phyloP scores from a whole-genome alignment of 2,113 vertebrate species.

The Budorcas taxicolor region DNA sequence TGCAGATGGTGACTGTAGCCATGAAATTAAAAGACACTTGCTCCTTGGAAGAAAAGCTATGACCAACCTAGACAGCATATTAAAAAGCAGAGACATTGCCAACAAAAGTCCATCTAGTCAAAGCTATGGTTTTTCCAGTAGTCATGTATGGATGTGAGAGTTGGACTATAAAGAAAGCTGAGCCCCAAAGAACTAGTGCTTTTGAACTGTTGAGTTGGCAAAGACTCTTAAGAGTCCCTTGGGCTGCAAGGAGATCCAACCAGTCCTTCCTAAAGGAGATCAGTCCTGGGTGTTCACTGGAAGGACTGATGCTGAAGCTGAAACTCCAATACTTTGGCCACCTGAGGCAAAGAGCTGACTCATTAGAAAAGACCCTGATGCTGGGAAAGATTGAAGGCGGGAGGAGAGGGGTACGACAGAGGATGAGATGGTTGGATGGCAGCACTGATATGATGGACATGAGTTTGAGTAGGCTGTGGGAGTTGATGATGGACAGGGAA shows the following conservation, averaged over 20 bases:
- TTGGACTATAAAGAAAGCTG: neutral
- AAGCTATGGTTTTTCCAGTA: neutral
- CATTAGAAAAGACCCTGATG: neutral
- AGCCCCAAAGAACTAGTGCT: neutral
- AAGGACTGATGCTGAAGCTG: neutral
- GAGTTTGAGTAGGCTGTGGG: neutral
- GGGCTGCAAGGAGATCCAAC: neutral
- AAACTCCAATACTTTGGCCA: neutral
- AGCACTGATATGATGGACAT: neutral
- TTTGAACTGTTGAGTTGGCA: neutral
- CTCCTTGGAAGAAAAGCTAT: neutral
- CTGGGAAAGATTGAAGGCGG: neutral
- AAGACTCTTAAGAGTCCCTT: neutral
- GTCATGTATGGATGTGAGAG: neutral
- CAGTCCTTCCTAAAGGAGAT: neutral
- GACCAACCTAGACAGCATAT: neutral
- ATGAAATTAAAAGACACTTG: neutral
- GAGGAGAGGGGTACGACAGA: neutral
- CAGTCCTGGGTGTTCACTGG: neutral
- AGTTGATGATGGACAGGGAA: neutral
- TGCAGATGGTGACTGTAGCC: neutral
- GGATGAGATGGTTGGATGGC: neutral
- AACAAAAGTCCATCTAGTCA: neutral
- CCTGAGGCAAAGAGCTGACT: neutral
- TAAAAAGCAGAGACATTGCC: neutral